Conservation (phyloP, 2,797 vertebrate species). For the Ctenopoma multispine region DNA sequence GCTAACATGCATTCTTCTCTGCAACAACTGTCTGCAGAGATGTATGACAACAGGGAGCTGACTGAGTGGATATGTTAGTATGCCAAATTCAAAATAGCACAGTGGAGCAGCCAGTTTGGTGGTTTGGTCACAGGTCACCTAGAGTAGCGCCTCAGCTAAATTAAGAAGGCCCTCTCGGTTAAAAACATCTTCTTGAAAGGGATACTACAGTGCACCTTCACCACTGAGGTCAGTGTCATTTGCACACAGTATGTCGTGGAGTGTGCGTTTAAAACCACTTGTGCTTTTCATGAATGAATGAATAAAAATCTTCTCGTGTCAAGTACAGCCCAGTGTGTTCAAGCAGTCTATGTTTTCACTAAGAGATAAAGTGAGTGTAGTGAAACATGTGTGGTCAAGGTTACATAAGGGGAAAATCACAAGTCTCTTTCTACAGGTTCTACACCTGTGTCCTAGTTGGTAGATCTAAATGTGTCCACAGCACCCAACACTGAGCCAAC, state of each 20-base stretch:
- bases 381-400: conserved; percentile 44
- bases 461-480: conserved; percentile 56
- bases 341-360: neutral
- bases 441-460: conserved; percentile 65
- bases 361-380: conserved; percentile 15
- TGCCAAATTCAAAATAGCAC: conserved; percentile 57
- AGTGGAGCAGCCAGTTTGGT: conserved; percentile 25
- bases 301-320: conserved; percentile 17
- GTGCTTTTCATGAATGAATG: conserved; percentile 26
- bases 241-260: conserved; percentile 12
- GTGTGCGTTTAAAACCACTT: conserved; percentile 6
- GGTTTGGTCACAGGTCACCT: conserved; percentile 57
- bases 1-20: neutral
- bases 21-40: conserved; percentile 5
- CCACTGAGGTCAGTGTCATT: conserved; percentile 29
- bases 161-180: conserved; percentile 33
- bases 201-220: conserved; percentile 36
- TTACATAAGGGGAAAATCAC: conserved; percentile 29
- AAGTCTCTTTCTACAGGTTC: conserved; percentile 21
- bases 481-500: conserved; percentile 27
- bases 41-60: conserved; percentile 11
- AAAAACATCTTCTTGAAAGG: conserved; percentile 63
- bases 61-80: conserved; percentile 32
- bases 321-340: neutral
- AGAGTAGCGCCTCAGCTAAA: conserved; percentile 45